Conservation (phyloP, 1,140 invertebrate species). For the Metaphire vulgaris region DNA sequence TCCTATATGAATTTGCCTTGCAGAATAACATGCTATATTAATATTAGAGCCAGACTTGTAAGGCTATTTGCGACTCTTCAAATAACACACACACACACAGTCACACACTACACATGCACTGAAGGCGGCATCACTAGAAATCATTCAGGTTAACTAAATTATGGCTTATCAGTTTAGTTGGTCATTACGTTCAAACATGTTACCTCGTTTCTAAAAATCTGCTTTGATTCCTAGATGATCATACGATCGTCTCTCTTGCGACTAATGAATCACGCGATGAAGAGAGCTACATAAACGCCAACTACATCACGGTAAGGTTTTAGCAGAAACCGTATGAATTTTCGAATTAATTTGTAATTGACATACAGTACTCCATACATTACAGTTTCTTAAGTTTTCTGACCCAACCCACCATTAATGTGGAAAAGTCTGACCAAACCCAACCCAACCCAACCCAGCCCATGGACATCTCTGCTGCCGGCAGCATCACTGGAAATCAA, state of each 20-base stretch:
- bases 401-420: not conserved
- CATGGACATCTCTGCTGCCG: too few relatives aligned
- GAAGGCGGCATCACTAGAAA: not conserved
- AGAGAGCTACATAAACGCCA: slow-evolving; percentile 16
- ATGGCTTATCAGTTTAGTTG: not conserved
- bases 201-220: not conserved
- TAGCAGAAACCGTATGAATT: not conserved
- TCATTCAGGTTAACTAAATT: not conserved
- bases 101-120: not conserved
- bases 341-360: not conserved
- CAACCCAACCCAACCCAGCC: not conserved
- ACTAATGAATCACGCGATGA: not conserved
- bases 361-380: not conserved
- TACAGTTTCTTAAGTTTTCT: not conserved
- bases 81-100: not conserved
- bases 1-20: too few relatives aligned
- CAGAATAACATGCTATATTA: too few relatives aligned
- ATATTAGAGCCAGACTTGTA: too few relatives aligned
- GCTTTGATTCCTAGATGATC: not conserved
- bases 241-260: not conserved
- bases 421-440: not conserved
- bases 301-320: slow-evolving; percentile 15
- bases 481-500: too few relatives aligned
- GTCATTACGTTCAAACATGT: not conserved
- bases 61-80: too few relatives aligned